Conservation (phyloP, 2,113 vertebrate species). For the Circaetus cinerascens region DNA sequence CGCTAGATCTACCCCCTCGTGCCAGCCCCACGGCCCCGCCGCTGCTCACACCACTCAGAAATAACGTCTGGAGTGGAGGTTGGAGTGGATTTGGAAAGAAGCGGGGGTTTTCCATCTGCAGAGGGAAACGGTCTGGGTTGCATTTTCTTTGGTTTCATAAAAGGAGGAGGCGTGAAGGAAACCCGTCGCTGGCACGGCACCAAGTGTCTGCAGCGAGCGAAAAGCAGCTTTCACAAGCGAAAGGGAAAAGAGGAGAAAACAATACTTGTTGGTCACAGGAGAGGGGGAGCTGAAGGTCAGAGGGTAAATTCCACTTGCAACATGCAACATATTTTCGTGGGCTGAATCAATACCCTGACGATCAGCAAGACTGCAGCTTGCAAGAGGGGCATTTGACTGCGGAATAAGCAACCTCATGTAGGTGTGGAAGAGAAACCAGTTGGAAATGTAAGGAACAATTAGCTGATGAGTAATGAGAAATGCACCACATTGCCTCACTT, state of each 20-base stretch:
- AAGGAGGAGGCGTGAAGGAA: background rate
- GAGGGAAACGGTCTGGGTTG: background rate
- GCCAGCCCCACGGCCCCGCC: background rate
- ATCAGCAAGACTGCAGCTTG: background rate
- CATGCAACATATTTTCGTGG: slow-evolving; percentile 60
- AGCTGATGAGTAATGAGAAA: slow-evolving; percentile 21
- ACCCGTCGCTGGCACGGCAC: background rate
- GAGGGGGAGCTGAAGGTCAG: slow-evolving; percentile 63
- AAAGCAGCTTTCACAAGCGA: background rate
- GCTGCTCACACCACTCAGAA: fast-evolving
- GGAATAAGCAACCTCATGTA: background rate
- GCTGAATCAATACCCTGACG: background rate
- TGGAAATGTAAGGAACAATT: background rate
- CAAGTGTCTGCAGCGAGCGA: background rate
- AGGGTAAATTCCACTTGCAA: slow-evolving; percentile 66
- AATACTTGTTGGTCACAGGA: slow-evolving; percentile 55
- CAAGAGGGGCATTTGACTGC: background rate
- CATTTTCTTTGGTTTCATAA: background rate
- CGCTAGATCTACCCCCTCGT: fast-evolving
- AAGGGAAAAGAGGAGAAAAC: slow-evolving; percentile 39
- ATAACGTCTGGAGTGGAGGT: fast-evolving
- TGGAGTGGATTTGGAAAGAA: background rate
- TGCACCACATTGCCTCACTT: background rate
- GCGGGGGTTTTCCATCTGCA: fast-evolving
- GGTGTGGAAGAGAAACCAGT: background rate